Base-by-base conservation (phyloP, 2,113 vertebrate genomes). In the Malurus cyaneus region DNA sequence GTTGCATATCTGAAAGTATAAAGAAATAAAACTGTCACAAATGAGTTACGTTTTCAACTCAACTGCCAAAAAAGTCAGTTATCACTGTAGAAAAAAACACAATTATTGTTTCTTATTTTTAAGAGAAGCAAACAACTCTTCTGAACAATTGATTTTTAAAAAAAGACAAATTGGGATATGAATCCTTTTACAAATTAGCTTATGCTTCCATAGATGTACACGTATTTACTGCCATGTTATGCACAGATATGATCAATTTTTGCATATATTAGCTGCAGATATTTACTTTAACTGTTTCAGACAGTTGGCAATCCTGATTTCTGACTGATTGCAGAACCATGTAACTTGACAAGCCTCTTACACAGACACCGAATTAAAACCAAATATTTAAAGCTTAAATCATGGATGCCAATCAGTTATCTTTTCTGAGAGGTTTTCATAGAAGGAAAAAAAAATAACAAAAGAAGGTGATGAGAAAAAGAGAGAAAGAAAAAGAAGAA, bases 1-100 rank as follows among this genome's bases (percentile, higher is more conserved):
- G 96, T 96, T 4, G 97, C 96, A 25, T 98, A 98, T 21, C 98
- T 98, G 93, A 64, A 92, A 91, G 15, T 80, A 79, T 41, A 59
- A 94, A 74, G 34, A 16, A 83, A 80, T 4, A 52, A 50, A 56
- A 36, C 44, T 36, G 47, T 54, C 8, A 79, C 4, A 34, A 87
- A 5, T 11, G 53, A 18, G 3, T 15, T 60, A 34, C 11, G 5
- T 1, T 39, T 66, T 50, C 7, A 5, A 7, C 10, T 57, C 12
- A 21, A 21, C 3, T 1, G 2, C 8, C 4, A 10, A 28, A 18
- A 50, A 46, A 31, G 5, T 5, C 25, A 54, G 5, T 54, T 56
- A 5, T 44, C 46, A 47, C 9, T n/a, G 4, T 8, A 49, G 11
- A 57, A 56, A 25, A 61, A 25, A 7, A 1, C 11, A 31, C 5